These are phyloP conservation scores for Sturnus vulgaris DNA, from an alignment of 2,113 vertebrate species.

Conservation along the genomic window DNA sequence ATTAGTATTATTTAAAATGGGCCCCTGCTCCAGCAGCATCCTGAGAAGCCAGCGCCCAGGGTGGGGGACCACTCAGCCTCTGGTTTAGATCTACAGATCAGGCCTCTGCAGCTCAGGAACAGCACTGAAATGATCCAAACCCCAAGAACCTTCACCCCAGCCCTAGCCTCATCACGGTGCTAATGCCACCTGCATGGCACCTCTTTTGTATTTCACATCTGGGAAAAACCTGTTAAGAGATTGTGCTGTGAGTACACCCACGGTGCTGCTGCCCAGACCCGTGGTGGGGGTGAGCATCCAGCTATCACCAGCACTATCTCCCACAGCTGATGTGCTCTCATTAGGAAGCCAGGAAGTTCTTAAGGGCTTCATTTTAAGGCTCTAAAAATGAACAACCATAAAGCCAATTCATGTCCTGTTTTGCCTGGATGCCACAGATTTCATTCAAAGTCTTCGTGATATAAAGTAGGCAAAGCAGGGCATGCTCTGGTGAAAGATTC, in stretches of 20 bases:
- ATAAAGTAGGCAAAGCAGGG: neutral
- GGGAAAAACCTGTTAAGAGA: neutral
- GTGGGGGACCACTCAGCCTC: neutral
- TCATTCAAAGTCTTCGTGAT: neutral
- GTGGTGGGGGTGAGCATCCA: neutral
- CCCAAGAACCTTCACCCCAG: neutral
- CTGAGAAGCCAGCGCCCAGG: neutral
- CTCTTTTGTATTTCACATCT: neutral
- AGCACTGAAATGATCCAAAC: neutral
- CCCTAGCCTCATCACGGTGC: fast-evolving
- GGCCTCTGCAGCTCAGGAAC: neutral
- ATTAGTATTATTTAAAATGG: neutral
- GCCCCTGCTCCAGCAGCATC: neutral
- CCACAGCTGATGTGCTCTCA: neutral
- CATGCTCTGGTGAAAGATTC: slow-evolving; percentile 24
- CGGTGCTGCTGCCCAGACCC: fast-evolving
- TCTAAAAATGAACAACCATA: neutral
- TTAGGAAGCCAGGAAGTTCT: neutral
- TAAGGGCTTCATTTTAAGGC: neutral
- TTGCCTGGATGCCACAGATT: neutral
- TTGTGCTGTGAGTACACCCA: fast-evolving
- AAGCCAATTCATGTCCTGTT: neutral
- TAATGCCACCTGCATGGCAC: neutral
- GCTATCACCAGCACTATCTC: neutral
- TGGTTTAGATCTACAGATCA: neutral